Conservation (phyloP, 2,113 vertebrate species). For the Tretioscincus oriximinensis region DNA sequence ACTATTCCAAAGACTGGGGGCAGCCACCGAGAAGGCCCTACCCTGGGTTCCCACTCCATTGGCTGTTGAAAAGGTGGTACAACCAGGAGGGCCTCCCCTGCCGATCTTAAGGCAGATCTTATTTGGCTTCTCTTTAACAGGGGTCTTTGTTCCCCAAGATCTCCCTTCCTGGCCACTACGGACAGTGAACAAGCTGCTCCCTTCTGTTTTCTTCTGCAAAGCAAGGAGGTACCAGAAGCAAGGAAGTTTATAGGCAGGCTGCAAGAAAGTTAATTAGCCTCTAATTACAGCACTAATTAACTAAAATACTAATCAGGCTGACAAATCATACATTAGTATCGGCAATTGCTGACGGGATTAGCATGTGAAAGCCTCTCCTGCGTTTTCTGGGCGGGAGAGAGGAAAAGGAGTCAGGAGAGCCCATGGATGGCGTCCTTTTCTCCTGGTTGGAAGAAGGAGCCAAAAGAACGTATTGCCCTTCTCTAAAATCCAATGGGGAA, state of each 20-base stretch:
- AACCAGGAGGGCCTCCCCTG: too few relatives aligned
- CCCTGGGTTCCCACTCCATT: too few relatives aligned
- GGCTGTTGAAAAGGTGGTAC: too few relatives aligned
- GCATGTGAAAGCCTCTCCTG: slow-evolving; percentile 75
- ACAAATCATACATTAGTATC: slow-evolving; percentile 84
- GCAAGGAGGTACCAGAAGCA: not conserved
- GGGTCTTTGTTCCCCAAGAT: not conserved
- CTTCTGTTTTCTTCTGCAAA: not conserved
- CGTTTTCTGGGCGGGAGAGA: not conserved
- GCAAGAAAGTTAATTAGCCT: slow-evolving; percentile 65
- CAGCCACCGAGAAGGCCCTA: too few relatives aligned
- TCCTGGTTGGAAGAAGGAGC: not conserved
- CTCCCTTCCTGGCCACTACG: not conserved
- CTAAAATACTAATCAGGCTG: slow-evolving; percentile 86
- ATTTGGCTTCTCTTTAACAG: not conserved
- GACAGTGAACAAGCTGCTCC: not conserved
- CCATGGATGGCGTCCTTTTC: slow-evolving; percentile 19
- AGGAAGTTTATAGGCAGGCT: slow-evolving; percentile 29
- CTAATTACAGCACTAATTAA: slow-evolving; percentile 87
- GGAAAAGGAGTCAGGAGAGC: not conserved
- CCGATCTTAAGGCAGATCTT: too few relatives aligned
- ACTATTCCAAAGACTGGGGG: too few relatives aligned
- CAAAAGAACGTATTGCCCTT: not conserved
- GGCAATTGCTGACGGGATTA: slow-evolving; percentile 85
- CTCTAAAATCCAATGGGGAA: too few relatives aligned